Conservation (phyloP, 2,888 invertebrate species). For the Notocelia uddmanniana region DNA sequence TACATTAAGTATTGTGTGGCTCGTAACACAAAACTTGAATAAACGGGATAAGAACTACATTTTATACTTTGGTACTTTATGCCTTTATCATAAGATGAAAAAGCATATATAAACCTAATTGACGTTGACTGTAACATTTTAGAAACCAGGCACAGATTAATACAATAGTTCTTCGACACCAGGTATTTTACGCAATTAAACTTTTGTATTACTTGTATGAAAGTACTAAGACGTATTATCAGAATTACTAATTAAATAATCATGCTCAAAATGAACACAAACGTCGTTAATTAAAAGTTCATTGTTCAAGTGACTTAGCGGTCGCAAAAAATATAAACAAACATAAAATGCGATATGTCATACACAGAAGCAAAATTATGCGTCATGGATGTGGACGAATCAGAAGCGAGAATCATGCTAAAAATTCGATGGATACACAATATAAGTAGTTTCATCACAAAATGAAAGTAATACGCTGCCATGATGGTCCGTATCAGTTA, state of each 20-base stretch:
- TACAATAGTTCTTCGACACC: too few relatives aligned
- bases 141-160: not conserved
- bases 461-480: conserved; percentile 58
- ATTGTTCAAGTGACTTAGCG: not conserved
- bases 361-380: conserved; percentile 30
- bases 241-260: too few relatives aligned
- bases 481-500: conserved; percentile 39
- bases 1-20: too few relatives aligned
- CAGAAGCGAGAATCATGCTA: conserved; percentile 15
- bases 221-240: not conserved
- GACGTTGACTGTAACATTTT: not conserved
- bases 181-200: not conserved
- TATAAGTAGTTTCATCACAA: conserved; percentile 32
- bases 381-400: conserved; percentile 8
- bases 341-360: conserved; percentile 6
- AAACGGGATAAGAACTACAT: too few relatives aligned
- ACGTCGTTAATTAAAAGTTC: conserved; percentile 5
- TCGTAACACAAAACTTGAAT: too few relatives aligned
- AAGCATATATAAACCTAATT: not conserved
- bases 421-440: not conserved
- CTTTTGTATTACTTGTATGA: not conserved
- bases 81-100: not conserved
- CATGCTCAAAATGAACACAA: not conserved
- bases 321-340: not conserved
- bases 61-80: too few relatives aligned